Evolutionary conservation across 2,797 vertebrate species (phyloP).

Genomic region (Poecile montanus): DNA sequence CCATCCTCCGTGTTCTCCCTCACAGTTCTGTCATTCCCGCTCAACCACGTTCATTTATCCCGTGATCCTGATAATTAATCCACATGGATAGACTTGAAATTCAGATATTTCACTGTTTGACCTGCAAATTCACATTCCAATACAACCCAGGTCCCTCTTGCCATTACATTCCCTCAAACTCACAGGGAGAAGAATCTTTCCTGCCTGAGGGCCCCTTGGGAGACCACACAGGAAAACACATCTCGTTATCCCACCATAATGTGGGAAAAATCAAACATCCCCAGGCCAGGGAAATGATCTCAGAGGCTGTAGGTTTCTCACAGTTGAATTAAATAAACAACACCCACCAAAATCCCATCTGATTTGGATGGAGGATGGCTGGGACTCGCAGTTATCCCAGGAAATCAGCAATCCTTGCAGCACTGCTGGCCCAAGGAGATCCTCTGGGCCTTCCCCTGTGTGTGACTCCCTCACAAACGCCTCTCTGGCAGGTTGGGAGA

Average conservation of each 20-base stretch:
- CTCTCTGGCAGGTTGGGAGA: background rate
- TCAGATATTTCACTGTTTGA: background rate
- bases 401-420: background rate
- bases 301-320: constrained; percentile 21
- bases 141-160: background rate
- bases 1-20: accelerated
- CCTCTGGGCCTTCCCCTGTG: background rate
- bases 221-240: background rate
- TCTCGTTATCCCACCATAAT: background rate
- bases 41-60: background rate
- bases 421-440: background rate
- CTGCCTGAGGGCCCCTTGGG: background rate
- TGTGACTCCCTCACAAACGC: background rate
- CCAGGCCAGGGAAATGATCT: background rate
- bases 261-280: constrained; percentile 11
- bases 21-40: background rate
- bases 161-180: background rate
- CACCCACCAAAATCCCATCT: background rate
- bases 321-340: background rate
- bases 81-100: background rate
- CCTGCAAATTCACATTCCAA: background rate
- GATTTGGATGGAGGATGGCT: background rate
- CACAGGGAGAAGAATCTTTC: background rate
- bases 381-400: background rate
- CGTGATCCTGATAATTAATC: background rate